These are phyloP conservation scores for Seladonia tumulorum DNA, from an alignment of 2,888 invertebrate species.

Conservation along the genomic window DNA sequence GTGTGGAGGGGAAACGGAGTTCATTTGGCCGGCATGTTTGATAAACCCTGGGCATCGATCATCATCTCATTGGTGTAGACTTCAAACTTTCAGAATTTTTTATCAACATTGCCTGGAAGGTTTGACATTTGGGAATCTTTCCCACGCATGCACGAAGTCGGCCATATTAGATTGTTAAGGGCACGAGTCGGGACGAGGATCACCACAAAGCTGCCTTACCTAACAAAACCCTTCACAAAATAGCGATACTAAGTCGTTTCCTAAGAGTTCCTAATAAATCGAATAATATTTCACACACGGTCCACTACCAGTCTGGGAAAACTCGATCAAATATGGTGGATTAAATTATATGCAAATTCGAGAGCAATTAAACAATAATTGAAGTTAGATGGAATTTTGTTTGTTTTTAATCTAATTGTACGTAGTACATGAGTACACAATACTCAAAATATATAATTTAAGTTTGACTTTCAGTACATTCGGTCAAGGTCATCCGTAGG, in stretches of 20 bases:
- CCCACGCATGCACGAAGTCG: neutral
- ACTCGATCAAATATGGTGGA: neutral
- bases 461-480: no score
- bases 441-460: no score
- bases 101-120: slow-evolving; percentile 24
- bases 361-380: neutral
- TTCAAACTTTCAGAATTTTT: slow-evolving; percentile 39
- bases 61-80: slow-evolving; percentile 58
- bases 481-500: no score
- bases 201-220: neutral
- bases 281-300: neutral
- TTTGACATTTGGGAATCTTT: neutral
- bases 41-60: slow-evolving; percentile 82
- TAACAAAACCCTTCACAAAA: neutral
- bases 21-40: slow-evolving; percentile 67
- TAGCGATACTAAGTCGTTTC: neutral
- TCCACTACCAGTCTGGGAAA: neutral
- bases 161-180: neutral
- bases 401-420: neutral
- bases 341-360: no score
- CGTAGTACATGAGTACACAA: neutral
- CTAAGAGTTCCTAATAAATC: neutral
- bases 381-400: neutral
- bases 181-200: neutral
- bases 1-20: slow-evolving; percentile 59